Evolutionary conservation across 1,140 invertebrate species (phyloP), one percentile per base, ranked within the genome.

Genomic region (Drosophila hydei): DNA sequence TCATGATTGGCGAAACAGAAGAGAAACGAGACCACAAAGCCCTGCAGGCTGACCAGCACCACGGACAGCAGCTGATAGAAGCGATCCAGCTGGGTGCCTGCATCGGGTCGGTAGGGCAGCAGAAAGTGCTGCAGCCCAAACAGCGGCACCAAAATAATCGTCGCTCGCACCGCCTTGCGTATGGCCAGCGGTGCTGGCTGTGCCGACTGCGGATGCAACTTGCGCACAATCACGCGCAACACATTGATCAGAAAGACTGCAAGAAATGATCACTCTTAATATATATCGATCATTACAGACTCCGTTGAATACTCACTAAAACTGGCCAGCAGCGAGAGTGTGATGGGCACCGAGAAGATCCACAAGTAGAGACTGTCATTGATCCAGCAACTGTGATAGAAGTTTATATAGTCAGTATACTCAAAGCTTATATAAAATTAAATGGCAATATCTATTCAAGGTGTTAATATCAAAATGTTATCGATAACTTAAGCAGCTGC

Each of bases 1-100:
- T 98, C 97, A 72, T 97, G 96, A 91, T 98, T 98, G 79, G 96
- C 96, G 92, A 98, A 98, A 89, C 97, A 98, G 90, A 98, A 97
- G 3, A 98, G 92, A 21, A 96, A 93, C 0, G 97, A 95, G 0
- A 98, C 96, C 67, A 95, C 96, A 9, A 97, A 93, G 54, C 97
- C 97, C 96, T 98, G 97, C 65, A 97, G 94, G 25, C 97, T 97
- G 14, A 95, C 94, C 0, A 96, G 94, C 7, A 97, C 90, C 3
- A 97, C 96, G 0, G 96, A 95, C 12, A 95, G 87, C 43, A 97
- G 93, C 68, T 96, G 94, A 81, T 98, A 97, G 58, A 95, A 91
- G 8, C 93, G 92, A 72, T 96, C 95, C 74, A 94, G 93, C 0
- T 94, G 92, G 51, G 94, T 92, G 11, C 93, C 92, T 21, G 92